Evolutionary conservation across 2,797 vertebrate genomes (phyloP).

Genomic region (Zenarchopterus dispar): DNA sequence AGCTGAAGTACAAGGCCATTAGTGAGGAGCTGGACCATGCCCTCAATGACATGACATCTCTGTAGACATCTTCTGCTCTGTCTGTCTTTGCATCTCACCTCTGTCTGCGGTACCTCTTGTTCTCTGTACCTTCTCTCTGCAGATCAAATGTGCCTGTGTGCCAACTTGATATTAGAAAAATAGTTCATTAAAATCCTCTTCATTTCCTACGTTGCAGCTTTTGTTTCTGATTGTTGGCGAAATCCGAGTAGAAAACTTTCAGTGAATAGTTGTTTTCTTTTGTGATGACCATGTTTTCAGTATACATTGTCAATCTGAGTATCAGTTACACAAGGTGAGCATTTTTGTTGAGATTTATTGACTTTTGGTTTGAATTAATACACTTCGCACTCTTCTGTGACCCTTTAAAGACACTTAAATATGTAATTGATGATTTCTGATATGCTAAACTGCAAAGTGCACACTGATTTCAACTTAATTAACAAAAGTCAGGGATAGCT

Average conservation of each 20-base stretch:
- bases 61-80: conserved; percentile 72
- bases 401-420: conserved; percentile 2
- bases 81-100: conserved; percentile 19
- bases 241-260: neutral
- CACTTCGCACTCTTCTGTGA: conserved; percentile 14
- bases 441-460: no score
- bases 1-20: conserved; percentile 97
- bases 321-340: conserved; percentile 63
- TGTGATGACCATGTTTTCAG: conserved; percentile 12
- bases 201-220: conserved; percentile 60
- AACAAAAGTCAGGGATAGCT: neutral
- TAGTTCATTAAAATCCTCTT: conserved; percentile 52
- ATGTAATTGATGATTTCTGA: no score
- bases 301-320: conserved; percentile 22
- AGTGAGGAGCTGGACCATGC: conserved; percentile 95
- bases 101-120: conserved; percentile 8
- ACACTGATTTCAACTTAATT: neutral
- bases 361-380: conserved; percentile 51
- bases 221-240: conserved; percentile 30
- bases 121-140: conserved; percentile 42
- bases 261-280: neutral
- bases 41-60: conserved; percentile 92
- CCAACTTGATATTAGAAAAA: conserved; percentile 41
- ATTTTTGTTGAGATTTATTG: conserved; percentile 25
- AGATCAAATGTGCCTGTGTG: conserved; percentile 77